Evolutionary conservation across 1,140 invertebrate species (phyloP), one percentile per base, ranked within the genome.

Genomic region (Melitaea cinxia): DNA sequence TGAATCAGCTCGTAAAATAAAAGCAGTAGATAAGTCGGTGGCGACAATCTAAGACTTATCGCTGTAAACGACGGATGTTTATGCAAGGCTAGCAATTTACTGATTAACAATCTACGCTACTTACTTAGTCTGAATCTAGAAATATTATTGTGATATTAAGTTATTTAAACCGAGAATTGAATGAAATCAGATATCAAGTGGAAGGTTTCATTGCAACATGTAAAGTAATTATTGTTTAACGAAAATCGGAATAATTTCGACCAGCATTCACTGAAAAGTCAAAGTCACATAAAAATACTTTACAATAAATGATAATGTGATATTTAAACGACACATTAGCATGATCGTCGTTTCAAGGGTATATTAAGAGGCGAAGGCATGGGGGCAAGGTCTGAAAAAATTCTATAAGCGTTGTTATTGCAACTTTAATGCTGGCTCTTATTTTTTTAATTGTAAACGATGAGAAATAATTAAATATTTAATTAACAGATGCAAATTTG

Each of bases 21-120:
- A 70, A 61, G 67, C 54, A 26, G 57, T 69, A 72, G 82, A 84
- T 84, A 81, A 82, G 65, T 42, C 24, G 50, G 66, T 28, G 54
- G 66, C 75, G 70, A 65, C 73, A 65, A 64, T 57, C 52, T 65
- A 39, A 19, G 50, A 50, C 66, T 80, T 83, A 85, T 83, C 83
- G 77, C 35, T 64, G 71, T 72, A 79, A 78, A 74, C 78, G 65
- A 47, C 80, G 81, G 80, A 82, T 85, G 81, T 85, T 83, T 83
- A 75, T 72, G 65, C 73, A 72, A 77, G 68, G 57, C 58, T 57
- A 64, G 61, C 66, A 56, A 65, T 78, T 65, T 58, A 33, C 19
- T 55, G 19, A 21, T 23, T 47, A 47, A 21, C 14, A 17, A 42
- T 15, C 37, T 17, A 17, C 14, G 37, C 37, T 7, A 42, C 14